These are phyloP conservation scores for Temnothorax unifasciatus DNA, from an alignment of 2,888 invertebrate genomes.

Conservation along the genomic window DNA sequence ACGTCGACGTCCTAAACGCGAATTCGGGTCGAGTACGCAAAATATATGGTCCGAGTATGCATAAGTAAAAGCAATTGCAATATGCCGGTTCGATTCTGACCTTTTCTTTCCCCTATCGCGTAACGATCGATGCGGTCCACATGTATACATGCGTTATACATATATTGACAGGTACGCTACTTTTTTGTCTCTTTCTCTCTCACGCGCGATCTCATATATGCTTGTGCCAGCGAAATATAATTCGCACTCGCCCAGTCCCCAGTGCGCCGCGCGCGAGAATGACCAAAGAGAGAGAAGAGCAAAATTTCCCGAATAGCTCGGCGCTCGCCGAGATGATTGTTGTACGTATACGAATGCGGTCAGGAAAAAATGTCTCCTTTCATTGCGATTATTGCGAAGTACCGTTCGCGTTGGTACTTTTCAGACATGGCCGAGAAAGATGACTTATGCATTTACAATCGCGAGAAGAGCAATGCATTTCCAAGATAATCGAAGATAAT, in stretches of 20 bases:
- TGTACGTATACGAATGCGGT: not conserved
- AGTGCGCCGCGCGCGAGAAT: constrained; percentile 13
- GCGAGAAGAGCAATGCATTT: not conserved
- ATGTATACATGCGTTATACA: constrained; percentile 10
- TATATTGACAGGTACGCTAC: constrained; percentile 37
- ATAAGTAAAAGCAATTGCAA: constrained; percentile 52
- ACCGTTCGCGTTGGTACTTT: not conserved
- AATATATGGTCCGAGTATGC: constrained; percentile 24
- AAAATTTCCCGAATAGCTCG: constrained; percentile 35
- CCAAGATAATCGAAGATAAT: not conserved
- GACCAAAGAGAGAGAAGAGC: constrained; percentile 33
- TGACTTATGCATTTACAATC: constrained; percentile 5
- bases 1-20: not conserved
- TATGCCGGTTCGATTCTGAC: constrained; percentile 55
- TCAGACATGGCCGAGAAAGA: not conserved
- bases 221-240: constrained; percentile 44
- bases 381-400: not conserved
- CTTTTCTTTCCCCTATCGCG: constrained; percentile 42
- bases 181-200: not conserved
- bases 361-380: constrained; percentile 10
- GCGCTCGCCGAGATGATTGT: constrained; percentile 20
- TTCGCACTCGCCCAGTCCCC: constrained; percentile 44
- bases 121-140: constrained; percentile 48
- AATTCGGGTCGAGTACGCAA: constrained; percentile 30
- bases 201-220: constrained; percentile 22